Percentiles rank a stretch among this genome's conserved stretches.
Conservation (phyloP, 2,797 vertebrate genomes). For the Acanthurus leucopareius region DNA sequence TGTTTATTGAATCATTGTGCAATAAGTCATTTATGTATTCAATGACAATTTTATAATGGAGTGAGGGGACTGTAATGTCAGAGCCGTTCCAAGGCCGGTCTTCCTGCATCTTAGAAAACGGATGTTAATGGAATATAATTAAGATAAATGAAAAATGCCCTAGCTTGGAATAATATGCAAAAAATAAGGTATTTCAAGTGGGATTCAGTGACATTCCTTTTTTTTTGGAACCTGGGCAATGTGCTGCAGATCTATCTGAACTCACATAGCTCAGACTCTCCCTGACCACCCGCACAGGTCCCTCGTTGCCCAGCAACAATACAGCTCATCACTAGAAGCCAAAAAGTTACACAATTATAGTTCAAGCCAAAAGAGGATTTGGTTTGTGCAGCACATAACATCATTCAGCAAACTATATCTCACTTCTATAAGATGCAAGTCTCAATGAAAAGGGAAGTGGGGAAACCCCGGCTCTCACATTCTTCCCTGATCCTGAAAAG, state of each 20-base stretch:
- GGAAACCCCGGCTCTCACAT: slow-evolving; percentile 41
- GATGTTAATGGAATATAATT: slow-evolving; percentile 19
- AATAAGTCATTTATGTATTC: slow-evolving; percentile 47
- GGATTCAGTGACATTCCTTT: slow-evolving; percentile 41
- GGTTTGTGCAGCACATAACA: slow-evolving; percentile 28
- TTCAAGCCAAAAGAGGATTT: slow-evolving; percentile 63
- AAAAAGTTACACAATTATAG: slow-evolving; percentile 78
- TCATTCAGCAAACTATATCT: slow-evolving; percentile 33
- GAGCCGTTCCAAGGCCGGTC: slow-evolving; percentile 25
- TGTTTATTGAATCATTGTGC: slow-evolving; percentile 37
- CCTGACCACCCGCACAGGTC: slow-evolving; percentile 73
- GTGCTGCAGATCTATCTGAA: slow-evolving; percentile 55
- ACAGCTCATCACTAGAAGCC: slow-evolving; percentile 76
- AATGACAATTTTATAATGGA: slow-evolving; percentile 46
- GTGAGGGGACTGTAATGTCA: slow-evolving; percentile 37
- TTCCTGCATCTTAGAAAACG: slow-evolving; percentile 20
- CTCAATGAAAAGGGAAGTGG: slow-evolving; percentile 37
- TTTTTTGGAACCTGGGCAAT: slow-evolving; percentile 37
- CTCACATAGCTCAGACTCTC: slow-evolving; percentile 56
- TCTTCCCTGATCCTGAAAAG: slow-evolving; percentile 24
- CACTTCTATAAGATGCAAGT: slow-evolving; percentile 19
- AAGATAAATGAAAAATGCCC: slow-evolving; percentile 28
- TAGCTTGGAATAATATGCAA: slow-evolving; percentile 28
- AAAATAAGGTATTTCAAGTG: slow-evolving; percentile 28
- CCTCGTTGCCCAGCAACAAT: slow-evolving; percentile 86